Percentiles rank a stretch among this genome's conserved stretches.
phyloP scores from a whole-genome alignment of 2,797 vertebrate species.

The Iguana delicatissima region DNA sequence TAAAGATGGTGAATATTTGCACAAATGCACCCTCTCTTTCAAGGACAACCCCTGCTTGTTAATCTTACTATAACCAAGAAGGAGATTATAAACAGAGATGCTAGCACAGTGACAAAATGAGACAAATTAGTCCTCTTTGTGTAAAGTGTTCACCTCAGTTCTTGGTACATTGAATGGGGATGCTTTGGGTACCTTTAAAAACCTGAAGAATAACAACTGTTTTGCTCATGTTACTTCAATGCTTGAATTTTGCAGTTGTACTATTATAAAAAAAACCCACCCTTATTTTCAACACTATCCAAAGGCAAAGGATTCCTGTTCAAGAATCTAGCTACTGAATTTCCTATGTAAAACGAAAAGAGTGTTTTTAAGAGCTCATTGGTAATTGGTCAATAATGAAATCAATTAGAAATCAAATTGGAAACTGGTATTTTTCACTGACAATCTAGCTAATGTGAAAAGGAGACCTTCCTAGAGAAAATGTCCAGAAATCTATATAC shows the following conservation, averaged over 20 bases:
- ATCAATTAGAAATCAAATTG: slow-evolving; percentile 10
- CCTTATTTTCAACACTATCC: neutral
- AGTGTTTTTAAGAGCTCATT: neutral
- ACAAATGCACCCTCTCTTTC: neutral
- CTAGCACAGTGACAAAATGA: neutral
- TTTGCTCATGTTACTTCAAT: neutral
- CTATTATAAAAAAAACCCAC: too few species aligned
- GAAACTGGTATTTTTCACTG: neutral
- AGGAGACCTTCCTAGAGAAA: neutral
- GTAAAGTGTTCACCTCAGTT: neutral
- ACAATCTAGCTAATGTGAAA: neutral
- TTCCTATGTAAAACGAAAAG: neutral
- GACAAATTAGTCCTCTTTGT: neutral
- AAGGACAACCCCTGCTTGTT: neutral
- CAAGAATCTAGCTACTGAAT: neutral
- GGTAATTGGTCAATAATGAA: neutral
- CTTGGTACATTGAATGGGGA: neutral
- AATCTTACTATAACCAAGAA: neutral
- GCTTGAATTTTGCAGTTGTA: neutral
- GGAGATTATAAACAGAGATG: neutral
- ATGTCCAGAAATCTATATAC: neutral
- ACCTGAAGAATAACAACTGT: neutral
- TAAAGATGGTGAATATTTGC: neutral
- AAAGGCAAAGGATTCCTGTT: neutral
- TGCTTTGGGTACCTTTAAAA: neutral